Conservation (phyloP, 2,888 invertebrate species). For the Rosalia funebris region DNA sequence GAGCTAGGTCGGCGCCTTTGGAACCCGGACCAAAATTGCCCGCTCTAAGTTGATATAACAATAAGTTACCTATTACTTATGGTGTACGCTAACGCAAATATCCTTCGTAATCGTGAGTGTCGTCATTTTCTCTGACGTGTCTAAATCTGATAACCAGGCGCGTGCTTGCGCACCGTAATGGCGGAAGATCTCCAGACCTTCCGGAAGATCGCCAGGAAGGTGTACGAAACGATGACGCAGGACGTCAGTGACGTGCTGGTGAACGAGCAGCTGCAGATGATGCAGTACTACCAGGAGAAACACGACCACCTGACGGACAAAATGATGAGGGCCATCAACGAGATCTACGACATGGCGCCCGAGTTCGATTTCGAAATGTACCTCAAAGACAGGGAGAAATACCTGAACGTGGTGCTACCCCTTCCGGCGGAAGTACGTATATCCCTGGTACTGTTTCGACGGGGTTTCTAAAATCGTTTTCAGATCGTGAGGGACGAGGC, state of each 20-base stretch:
- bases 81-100: too few relatives aligned
- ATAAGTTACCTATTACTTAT: too few relatives aligned
- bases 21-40: too few relatives aligned
- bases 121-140: too few relatives aligned
- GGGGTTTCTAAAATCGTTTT: slow-evolving; percentile 11
- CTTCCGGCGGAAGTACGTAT: slow-evolving; percentile 43
- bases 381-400: slow-evolving; percentile 50
- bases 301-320: slow-evolving; percentile 51
- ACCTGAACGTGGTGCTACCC: slow-evolving; percentile 52
- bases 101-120: too few relatives aligned
- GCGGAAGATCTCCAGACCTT: slow-evolving; percentile 57
- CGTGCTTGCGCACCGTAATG: slow-evolving; percentile 52
- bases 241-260: slow-evolving; percentile 61
- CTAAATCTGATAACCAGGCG: too few relatives aligned
- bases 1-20: too few relatives aligned
- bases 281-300: slow-evolving; percentile 54
- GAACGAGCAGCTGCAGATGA: slow-evolving; percentile 60
- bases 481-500: slow-evolving; percentile 49
- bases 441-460: not conserved
- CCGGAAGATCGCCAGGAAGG: slow-evolving; percentile 55
- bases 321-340: slow-evolving; percentile 58
- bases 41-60: too few relatives aligned
- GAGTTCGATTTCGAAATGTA: slow-evolving; percentile 60
- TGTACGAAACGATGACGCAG: slow-evolving; percentile 62
- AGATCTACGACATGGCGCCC: slow-evolving; percentile 56